Percentiles rank a stretch among this genome's conserved stretches.
Conservation (phyloP, 2,113 vertebrate species). For the Serilophus lunatus region DNA sequence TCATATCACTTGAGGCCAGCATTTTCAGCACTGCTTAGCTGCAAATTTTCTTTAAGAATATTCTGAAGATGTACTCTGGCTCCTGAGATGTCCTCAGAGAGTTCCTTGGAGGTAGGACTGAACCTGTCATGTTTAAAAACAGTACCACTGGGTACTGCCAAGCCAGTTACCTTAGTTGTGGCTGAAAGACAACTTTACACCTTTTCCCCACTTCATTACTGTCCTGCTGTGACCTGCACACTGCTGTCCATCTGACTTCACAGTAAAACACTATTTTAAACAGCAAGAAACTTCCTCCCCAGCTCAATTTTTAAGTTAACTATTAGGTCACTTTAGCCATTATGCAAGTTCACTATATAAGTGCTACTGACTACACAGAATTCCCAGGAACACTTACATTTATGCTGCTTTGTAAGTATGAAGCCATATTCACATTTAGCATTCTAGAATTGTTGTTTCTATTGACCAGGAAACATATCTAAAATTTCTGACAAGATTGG, state of each 20-base stretch:
- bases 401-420: background rate
- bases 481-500: background rate
- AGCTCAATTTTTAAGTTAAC: background rate
- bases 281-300: background rate
- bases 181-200: background rate
- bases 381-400: background rate
- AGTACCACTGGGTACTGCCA: background rate
- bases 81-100: background rate
- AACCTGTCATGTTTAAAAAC: background rate
- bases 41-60: background rate
- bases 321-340: background rate
- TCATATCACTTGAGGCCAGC: background rate
- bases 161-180: background rate
- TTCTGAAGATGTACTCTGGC: rapidly evolving
- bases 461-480: background rate
- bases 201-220: background rate
- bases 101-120: background rate
- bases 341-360: background rate
- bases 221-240: rapidly evolving
- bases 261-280: background rate
- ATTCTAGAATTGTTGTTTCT: background rate
- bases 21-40: background rate
- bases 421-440: background rate
- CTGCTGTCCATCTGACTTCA: background rate
- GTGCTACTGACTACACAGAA: background rate